A percentile compares a stretch with the other conserved stretches of the same genome.
Evolutionary conservation across 1,140 invertebrate species (phyloP).

Genomic region (Drosophila serrata): DNA sequence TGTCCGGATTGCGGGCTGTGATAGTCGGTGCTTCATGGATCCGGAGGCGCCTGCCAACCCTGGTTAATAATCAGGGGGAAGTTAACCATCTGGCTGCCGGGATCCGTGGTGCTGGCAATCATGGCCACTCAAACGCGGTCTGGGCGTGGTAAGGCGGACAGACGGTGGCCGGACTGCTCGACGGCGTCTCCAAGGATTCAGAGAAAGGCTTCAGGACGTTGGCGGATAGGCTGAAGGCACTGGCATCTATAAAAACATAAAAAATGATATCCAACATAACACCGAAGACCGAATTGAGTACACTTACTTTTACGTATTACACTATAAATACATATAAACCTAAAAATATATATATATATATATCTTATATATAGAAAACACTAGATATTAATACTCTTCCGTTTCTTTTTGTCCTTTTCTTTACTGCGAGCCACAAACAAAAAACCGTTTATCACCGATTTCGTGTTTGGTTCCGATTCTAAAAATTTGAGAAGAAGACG

Average conservation of each 20-base stretch:
- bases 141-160: slow-evolving; percentile 25
- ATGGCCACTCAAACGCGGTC: slow-evolving; percentile 5
- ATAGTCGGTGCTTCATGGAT: slow-evolving; percentile 5
- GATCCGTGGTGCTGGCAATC: slow-evolving; percentile 5
- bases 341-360: slow-evolving; percentile 42
- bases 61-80: background rate
- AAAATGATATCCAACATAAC: slow-evolving; percentile 45
- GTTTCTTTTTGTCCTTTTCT: slow-evolving; percentile 41
- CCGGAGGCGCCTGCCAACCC: slow-evolving; percentile 22
- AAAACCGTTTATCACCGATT: slow-evolving; percentile 17
- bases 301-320: slow-evolving; percentile 58
- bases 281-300: slow-evolving; percentile 69
- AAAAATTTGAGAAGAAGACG: background rate
- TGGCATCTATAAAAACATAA: slow-evolving; percentile 18
- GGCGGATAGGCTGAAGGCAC: background rate
- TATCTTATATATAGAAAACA: slow-evolving; percentile 32
- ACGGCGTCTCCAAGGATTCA: background rate
- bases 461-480: slow-evolving; percentile 4
- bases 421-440: slow-evolving; percentile 41
- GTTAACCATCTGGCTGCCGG: slow-evolving; percentile 32
- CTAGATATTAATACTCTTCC: slow-evolving; percentile 47
- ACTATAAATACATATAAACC: slow-evolving; percentile 41
- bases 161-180: slow-evolving; percentile 16
- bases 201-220: background rate
- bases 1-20: slow-evolving; percentile 12